These are phyloP conservation scores for Digitonthophagus gazella DNA, from an alignment of 2,888 invertebrate species.

Conservation along the genomic window DNA sequence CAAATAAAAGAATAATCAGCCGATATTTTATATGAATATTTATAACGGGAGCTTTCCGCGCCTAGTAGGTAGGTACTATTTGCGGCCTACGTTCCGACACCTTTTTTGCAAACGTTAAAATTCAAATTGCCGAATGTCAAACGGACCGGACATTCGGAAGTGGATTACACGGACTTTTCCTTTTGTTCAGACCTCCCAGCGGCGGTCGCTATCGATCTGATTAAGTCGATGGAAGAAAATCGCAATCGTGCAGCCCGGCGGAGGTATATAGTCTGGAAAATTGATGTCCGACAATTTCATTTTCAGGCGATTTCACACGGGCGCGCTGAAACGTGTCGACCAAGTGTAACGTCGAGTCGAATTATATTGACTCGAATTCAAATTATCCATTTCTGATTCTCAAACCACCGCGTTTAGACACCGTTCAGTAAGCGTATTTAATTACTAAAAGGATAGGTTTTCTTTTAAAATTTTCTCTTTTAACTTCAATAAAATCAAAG, in stretches of 20 bases:
- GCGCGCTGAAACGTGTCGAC: constrained; percentile 46
- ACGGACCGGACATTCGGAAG: not conserved
- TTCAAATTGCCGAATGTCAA: not conserved
- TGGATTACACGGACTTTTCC: not conserved
- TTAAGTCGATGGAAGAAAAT: constrained; percentile 18
- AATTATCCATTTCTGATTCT: constrained; percentile 36
- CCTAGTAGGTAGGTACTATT: not conserved
- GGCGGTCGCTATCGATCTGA: constrained; percentile 14
- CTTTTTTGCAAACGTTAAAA: not conserved
- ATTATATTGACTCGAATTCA: constrained; percentile 46
- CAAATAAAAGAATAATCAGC: not conserved
- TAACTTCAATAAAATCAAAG: not conserved
- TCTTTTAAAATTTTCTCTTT: not conserved
- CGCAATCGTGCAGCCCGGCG: constrained; percentile 15
- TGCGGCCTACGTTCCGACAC: too few species aligned
- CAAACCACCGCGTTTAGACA: not conserved
- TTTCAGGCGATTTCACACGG: constrained; percentile 49
- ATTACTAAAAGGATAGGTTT: not conserved
- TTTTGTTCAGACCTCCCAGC: not conserved
- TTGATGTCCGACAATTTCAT: constrained; percentile 50
- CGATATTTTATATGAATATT: not conserved
- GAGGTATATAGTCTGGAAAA: constrained; percentile 49
- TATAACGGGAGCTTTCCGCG: not conserved
- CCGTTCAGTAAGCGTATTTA: not conserved
- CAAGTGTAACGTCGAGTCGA: constrained; percentile 46